phyloP scores from a whole-genome alignment of 2,888 invertebrate species.

The Campoplex nolae region DNA sequence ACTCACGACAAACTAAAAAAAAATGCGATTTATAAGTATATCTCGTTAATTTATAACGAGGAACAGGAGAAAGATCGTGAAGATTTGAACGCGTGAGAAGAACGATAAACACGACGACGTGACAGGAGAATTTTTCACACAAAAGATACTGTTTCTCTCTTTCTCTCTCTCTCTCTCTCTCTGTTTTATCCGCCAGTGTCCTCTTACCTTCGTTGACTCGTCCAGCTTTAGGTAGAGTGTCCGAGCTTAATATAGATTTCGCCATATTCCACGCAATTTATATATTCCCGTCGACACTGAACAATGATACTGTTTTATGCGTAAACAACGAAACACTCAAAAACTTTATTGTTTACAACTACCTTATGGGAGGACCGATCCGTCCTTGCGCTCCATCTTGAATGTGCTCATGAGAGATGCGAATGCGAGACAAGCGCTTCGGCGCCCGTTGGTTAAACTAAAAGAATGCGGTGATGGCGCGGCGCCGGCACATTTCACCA shows the following conservation, averaged over 20 bases:
- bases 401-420: slow-evolving; percentile 55
- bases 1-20: slow-evolving; percentile 90
- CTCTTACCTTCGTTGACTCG: slow-evolving; percentile 88
- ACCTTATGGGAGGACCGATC: slow-evolving; percentile 73
- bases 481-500: neutral
- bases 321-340: neutral
- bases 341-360: slow-evolving; percentile 74
- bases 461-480: slow-evolving; percentile 38
- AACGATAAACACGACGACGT: slow-evolving; percentile 35
- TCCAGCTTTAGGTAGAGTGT: slow-evolving; percentile 88
- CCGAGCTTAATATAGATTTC: slow-evolving; percentile 82
- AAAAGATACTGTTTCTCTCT: slow-evolving; percentile 7
- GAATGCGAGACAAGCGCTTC: slow-evolving; percentile 38
- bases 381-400: slow-evolving; percentile 80
- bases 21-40: slow-evolving; percentile 50
- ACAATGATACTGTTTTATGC: neutral
- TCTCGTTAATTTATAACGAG: slow-evolving; percentile 47
- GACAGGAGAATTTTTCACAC: slow-evolving; percentile 27
- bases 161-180: neutral
- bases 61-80: neutral
- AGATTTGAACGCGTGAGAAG: slow-evolving; percentile 50
- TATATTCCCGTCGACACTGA: neutral
- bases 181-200: slow-evolving; percentile 15
- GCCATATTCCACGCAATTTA: slow-evolving; percentile 78
- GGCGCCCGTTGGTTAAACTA: slow-evolving; percentile 59